Evolutionary conservation across 2,888 invertebrate species (phyloP), one percentile per base, ranked within the genome.

Genomic region (Rotaria sp.): DNA sequence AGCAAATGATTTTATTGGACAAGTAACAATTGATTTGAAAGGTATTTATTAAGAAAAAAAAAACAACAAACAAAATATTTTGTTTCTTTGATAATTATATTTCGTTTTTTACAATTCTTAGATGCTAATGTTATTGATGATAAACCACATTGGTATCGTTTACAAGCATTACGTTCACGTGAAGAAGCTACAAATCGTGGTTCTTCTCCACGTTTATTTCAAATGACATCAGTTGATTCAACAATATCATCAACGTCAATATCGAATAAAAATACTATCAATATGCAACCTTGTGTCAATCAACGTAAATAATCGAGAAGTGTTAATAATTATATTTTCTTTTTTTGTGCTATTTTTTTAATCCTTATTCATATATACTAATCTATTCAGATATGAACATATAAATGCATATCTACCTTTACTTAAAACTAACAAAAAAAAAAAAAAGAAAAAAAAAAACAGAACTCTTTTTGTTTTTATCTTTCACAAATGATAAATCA

Each of bases 1-100:
- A 87, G 92, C 92, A 59, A 93, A 93, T 88, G 92, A 92, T 87
- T 93, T 93, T 88, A 90, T 93, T 50, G 93, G 93, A 45, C 92
- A 91, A 88, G 90, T 92, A 57, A 89, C 90, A 59, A 88, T 92
- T 30, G 90, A 91, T 86, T 89, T 92, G n/a, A 90, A 91, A 88
- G 92, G 92, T 92, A 87, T 84, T 87, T 87, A 38, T 24, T 3
- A 50, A 15, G 13, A 50, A 50, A 50, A 15, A 50, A 41, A 41
- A 8, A 24, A 55, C 4, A 18, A 24, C 2, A 24, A 5, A 55
- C 4, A 55, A 55, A 2, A 2, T 8, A 8, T 67, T 30, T 67
- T 67, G 3, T 35, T 35, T 15, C 3, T 75, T 38, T 13, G 8
- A 8, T 45, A 11, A 45, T 45, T 8, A 45, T 45, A 45, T 8